These are phyloP conservation scores for Varecia variegata DNA, from an alignment of 2,797 vertebrate genomes.

Conservation along the genomic window DNA sequence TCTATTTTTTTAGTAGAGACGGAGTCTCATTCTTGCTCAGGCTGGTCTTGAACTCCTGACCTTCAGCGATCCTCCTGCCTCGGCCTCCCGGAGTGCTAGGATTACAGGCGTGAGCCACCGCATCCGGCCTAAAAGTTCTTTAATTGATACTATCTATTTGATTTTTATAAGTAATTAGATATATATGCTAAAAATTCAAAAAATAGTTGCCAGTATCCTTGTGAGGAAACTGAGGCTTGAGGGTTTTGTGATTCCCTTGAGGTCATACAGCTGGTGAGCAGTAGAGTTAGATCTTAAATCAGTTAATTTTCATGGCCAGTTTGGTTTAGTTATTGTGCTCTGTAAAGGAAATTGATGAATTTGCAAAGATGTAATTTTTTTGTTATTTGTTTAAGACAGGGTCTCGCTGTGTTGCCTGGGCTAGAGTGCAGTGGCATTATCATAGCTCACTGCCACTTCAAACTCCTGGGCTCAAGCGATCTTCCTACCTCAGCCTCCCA, in stretches of 20 bases:
- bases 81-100: too few species aligned
- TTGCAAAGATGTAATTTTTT: neutral
- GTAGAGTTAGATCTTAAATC: neutral
- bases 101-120: too few species aligned
- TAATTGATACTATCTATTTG: neutral
- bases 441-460: too few species aligned
- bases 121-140: neutral
- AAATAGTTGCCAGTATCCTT: neutral
- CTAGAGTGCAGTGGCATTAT: too few species aligned
- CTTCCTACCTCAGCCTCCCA: too few species aligned
- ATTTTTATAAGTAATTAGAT: slow-evolving; percentile 18
- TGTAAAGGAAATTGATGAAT: neutral
- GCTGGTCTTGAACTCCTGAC: too few species aligned
- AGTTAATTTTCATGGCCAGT: neutral
- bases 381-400: too few species aligned
- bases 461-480: too few species aligned
- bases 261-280: neutral
- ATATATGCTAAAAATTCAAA: neutral
- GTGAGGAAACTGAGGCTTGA: neutral
- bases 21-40: too few species aligned
- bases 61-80: too few species aligned
- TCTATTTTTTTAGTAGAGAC: too few species aligned
- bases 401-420: too few species aligned
- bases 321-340: neutral
- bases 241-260: neutral